Percentiles rank a stretch among this genome's conserved stretches.
Evolutionary conservation across 1,140 invertebrate genomes (phyloP).

Genomic region (Drosophila kikkawai): DNA sequence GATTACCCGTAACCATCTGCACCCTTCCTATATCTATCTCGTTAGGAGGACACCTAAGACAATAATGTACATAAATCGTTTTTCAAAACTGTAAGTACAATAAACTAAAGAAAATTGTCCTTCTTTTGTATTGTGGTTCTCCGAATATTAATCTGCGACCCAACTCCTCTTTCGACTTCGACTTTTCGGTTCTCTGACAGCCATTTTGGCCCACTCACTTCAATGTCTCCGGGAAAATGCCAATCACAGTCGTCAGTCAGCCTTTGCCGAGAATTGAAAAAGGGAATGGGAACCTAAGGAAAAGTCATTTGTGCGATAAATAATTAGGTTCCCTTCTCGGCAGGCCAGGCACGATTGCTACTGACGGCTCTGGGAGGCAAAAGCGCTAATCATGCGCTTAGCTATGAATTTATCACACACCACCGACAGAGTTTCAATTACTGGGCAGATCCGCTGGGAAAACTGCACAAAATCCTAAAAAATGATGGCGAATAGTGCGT

Average conservation of each 20-base stretch:
- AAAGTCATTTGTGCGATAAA: slow-evolving; percentile 48
- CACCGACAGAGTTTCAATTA: slow-evolving; percentile 43
- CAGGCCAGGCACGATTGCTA: slow-evolving; percentile 26
- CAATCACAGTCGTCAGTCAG: slow-evolving; percentile 32
- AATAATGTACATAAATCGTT: neutral
- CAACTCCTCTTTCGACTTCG: neutral
- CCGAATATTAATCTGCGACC: neutral
- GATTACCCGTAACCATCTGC: neutral
- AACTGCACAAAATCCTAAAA: slow-evolving; percentile 76
- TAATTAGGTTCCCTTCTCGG: slow-evolving; percentile 40
- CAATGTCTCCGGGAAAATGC: slow-evolving; percentile 18
- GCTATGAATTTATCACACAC: slow-evolving; percentile 47
- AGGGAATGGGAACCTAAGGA: neutral
- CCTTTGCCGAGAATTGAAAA: neutral
- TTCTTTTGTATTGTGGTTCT: neutral
- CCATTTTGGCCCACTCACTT: slow-evolving; percentile 1
- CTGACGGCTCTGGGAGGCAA: slow-evolving; percentile 2
- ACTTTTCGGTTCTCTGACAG: slow-evolving; percentile 3
- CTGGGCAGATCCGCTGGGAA: slow-evolving; percentile 39
- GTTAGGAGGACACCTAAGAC: too few relatives aligned
- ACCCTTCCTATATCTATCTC: neutral
- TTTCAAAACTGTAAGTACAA: neutral
- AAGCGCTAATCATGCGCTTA: slow-evolving; percentile 57
- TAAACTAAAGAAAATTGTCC: neutral
- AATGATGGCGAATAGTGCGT: slow-evolving; percentile 70